phyloP scores from a whole-genome alignment of 2,113 vertebrate species.

The Parus major region DNA sequence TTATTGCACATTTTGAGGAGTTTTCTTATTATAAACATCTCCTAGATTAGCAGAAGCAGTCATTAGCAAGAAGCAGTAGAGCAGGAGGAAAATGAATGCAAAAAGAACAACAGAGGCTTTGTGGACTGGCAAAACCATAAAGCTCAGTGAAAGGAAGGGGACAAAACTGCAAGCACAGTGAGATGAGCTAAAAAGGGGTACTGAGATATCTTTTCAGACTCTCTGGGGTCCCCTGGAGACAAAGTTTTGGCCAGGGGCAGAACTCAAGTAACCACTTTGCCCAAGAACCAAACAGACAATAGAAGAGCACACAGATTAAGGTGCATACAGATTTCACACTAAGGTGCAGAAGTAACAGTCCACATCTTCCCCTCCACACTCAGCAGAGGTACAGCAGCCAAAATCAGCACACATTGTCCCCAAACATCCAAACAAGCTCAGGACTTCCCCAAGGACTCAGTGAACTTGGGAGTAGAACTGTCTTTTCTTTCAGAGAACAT shows the following conservation, averaged over 20 bases:
- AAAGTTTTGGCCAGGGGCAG: not conserved
- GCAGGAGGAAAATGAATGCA: not conserved
- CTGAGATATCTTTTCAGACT: not conserved
- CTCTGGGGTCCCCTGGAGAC: not conserved
- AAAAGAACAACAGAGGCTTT: not conserved
- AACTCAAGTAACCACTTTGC: not conserved
- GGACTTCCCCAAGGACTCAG: not conserved
- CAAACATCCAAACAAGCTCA: not conserved
- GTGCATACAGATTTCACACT: not conserved
- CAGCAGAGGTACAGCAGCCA: not conserved
- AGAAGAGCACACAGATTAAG: not conserved
- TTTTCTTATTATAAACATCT: not conserved
- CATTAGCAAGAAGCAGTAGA: not conserved
- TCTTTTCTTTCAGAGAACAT: not conserved
- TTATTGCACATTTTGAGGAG: not conserved
- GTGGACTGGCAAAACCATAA: not conserved
- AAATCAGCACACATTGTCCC: not conserved
- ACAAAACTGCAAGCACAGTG: not conserved
- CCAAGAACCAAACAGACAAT: not conserved
- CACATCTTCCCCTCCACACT: not conserved
- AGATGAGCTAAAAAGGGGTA: not conserved
- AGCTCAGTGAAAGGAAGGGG: not conserved
- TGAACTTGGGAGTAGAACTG: not conserved
- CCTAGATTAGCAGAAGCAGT: not conserved
- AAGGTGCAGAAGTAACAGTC: not conserved